Percentiles rank a stretch among this genome's conserved stretches.
phyloP scores from a whole-genome alignment of 2,113 vertebrate species.

The Chloropsis cyanopogon region DNA sequence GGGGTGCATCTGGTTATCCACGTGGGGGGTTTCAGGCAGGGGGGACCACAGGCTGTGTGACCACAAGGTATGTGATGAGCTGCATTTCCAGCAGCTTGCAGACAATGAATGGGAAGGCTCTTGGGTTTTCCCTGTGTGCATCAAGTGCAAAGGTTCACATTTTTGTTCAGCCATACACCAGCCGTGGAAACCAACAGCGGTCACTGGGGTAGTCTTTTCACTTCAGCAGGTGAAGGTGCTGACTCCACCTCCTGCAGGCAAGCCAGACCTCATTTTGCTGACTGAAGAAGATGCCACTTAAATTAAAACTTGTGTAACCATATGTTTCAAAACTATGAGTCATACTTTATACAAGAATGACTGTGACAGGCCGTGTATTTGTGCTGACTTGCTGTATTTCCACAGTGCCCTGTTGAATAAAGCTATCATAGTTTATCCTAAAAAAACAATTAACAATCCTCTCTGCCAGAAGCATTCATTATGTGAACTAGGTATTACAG shows the following conservation, averaged over 20 bases:
- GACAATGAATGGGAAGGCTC: neutral
- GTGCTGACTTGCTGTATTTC: slow-evolving; percentile 73
- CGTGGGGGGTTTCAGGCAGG: neutral
- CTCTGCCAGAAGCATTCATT: neutral
- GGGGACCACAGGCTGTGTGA: neutral
- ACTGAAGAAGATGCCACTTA: slow-evolving; percentile 75
- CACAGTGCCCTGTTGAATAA: slow-evolving; percentile 20
- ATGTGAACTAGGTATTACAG: neutral
- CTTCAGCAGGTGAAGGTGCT: slow-evolving; percentile 65
- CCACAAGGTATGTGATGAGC: neutral
- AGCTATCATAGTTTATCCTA: slow-evolving; percentile 29
- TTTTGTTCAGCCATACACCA: neutral
- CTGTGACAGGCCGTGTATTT: slow-evolving; percentile 68
- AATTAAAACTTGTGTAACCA: slow-evolving; percentile 72
- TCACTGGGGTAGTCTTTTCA: slow-evolving; percentile 33
- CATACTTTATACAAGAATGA: slow-evolving; percentile 75
- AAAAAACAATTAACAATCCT: neutral
- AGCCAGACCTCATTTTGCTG: slow-evolving; percentile 67
- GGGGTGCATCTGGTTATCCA: neutral
- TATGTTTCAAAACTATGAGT: slow-evolving; percentile 72
- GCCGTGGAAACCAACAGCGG: neutral
- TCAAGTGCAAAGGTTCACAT: neutral
- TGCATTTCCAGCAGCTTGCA: neutral
- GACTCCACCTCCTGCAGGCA: slow-evolving; percentile 61
- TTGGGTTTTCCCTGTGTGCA: neutral